phyloP scores from a whole-genome alignment of 2,888 invertebrate species.

The Coelopa pilipes region DNA sequence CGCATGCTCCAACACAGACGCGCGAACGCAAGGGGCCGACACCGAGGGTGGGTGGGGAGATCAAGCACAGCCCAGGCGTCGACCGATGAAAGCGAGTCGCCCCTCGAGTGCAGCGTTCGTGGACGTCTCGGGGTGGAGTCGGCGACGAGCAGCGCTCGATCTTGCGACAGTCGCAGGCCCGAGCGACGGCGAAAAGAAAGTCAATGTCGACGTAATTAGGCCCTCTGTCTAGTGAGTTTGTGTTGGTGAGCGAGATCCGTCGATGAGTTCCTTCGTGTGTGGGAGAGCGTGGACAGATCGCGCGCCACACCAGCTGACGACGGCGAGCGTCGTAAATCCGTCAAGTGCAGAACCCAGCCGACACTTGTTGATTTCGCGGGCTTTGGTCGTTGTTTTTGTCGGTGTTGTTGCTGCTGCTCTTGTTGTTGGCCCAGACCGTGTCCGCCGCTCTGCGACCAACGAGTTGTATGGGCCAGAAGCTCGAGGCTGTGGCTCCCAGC shows the following conservation, averaged over 20 bases:
- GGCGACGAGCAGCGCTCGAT: constrained; percentile 10
- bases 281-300: not conserved
- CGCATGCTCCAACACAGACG: constrained; percentile 23
- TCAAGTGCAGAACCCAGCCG: not conserved
- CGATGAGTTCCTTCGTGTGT: too few species aligned
- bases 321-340: not conserved
- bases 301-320: not conserved
- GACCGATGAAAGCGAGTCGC: too few species aligned
- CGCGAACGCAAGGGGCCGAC: not conserved
- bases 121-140: not conserved
- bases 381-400: not conserved
- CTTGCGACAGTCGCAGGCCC: not conserved
- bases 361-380: too few species aligned
- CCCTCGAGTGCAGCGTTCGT: too few species aligned
- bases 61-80: too few species aligned
- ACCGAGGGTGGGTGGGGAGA: too few species aligned
- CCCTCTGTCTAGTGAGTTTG: not conserved
- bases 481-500: too few species aligned
- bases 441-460: too few species aligned
- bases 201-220: constrained; percentile 33
- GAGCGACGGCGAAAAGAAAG: constrained; percentile 23
- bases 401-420: not conserved
- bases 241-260: constrained; percentile 28
- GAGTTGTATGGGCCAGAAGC: too few species aligned
- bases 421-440: too few species aligned